phyloP scores from a whole-genome alignment of 2,888 invertebrate genomes.

The Drosophila austrosaltans region DNA sequence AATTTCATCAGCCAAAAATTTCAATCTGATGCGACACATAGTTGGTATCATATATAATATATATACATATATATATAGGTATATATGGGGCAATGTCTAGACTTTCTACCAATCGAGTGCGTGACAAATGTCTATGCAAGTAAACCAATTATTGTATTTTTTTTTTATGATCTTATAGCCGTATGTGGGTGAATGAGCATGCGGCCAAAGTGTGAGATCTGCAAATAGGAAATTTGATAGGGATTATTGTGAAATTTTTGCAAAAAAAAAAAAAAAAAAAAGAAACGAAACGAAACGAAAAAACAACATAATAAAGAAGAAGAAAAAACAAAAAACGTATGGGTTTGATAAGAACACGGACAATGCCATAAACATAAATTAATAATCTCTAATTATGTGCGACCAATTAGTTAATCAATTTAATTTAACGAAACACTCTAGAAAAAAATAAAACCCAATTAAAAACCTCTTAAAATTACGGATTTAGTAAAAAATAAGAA shows the following conservation, averaged over 20 bases:
- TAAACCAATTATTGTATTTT: background rate
- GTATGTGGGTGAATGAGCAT: constrained; percentile 3
- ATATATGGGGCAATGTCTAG: background rate
- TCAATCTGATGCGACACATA: background rate
- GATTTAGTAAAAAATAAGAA: too few relatives aligned
- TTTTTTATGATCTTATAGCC: background rate
- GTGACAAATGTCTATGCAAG: background rate
- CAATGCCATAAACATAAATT: constrained; percentile 1
- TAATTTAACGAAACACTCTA: constrained; percentile 18
- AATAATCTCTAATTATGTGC: constrained; percentile 5
- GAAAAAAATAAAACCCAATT: background rate
- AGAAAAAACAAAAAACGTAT: background rate
- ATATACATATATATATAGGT: background rate
- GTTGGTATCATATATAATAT: constrained; percentile 8
- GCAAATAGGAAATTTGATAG: constrained; percentile 1
- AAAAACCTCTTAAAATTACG: background rate
- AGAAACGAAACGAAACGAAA: background rate
- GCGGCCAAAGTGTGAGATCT: background rate
- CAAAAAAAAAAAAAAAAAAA: background rate
- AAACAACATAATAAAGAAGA: background rate
- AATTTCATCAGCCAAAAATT: constrained; percentile 40
- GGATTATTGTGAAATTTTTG: constrained; percentile 2
- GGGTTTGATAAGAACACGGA: background rate
- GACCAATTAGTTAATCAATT: background rate
- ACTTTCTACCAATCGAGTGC: background rate